A percentile compares a stretch with the other conserved stretches of the same genome.
Evolutionary conservation across 2,797 vertebrate species (phyloP).

Genomic region (Gymnothorax javanicus): DNA sequence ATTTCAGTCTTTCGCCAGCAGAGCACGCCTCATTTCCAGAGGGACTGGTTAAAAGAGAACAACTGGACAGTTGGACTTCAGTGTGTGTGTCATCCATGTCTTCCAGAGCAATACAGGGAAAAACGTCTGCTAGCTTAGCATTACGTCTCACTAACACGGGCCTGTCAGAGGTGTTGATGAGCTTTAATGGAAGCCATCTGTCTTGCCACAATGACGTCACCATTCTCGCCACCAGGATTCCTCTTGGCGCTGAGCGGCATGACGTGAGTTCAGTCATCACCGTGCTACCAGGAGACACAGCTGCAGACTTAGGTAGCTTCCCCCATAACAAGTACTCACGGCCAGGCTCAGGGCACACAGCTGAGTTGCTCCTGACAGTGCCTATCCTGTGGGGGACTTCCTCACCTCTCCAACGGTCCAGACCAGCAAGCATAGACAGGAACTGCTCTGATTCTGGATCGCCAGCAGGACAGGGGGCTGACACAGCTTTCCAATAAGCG

Average conservation of each 20-base stretch:
- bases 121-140: background rate
- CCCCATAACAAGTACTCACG: constrained; percentile 35
- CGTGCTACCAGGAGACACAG: constrained; percentile 37
- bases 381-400: constrained; percentile 30
- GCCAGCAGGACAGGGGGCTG: background rate
- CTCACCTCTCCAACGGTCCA: constrained; percentile 32
- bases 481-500: constrained; percentile 37
- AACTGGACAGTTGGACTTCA: too few relatives aligned
- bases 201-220: background rate
- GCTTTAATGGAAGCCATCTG: constrained; percentile 9
- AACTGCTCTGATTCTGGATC: constrained; percentile 33
- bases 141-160: background rate
- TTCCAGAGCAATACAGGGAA: too few relatives aligned
- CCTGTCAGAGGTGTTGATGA: constrained; percentile 2
- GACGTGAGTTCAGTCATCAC: constrained; percentile 37
- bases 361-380: constrained; percentile 41
- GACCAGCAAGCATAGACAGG: constrained; percentile 34
- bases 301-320: background rate
- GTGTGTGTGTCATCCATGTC: too few relatives aligned
- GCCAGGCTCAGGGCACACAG: constrained; percentile 32
- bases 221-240: constrained; percentile 25
- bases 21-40: too few relatives aligned
- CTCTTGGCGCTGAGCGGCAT: constrained; percentile 30
- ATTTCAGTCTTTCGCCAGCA: too few relatives aligned
- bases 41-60: too few relatives aligned